Evolutionary conservation across 2,797 vertebrate species (phyloP).

Genomic region (Cirrhinus mrigala): DNA sequence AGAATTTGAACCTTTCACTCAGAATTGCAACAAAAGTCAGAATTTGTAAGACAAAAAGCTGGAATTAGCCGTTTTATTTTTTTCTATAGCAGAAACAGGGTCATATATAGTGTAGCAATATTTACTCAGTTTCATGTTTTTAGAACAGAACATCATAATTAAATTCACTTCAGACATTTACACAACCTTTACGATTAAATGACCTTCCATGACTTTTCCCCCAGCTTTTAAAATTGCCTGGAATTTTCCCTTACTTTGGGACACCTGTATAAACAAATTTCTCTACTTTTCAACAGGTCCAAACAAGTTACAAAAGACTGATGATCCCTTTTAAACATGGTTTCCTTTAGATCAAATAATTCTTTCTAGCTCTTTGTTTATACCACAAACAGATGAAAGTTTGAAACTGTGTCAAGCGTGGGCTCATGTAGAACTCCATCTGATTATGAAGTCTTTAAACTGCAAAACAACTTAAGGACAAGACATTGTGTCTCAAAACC

Average conservation of each 20-base stretch:
- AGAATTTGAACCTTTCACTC: neutral
- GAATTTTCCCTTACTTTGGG: neutral
- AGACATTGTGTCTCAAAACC: neutral
- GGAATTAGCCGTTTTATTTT: neutral
- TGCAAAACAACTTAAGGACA: neutral
- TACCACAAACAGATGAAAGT: conserved; percentile 19
- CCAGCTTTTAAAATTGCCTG: neutral
- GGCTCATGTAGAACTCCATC: neutral
- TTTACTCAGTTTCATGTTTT: neutral
- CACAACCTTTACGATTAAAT: neutral
- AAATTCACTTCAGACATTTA: neutral
- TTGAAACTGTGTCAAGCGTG: neutral
- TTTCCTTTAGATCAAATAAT: conserved; percentile 3
- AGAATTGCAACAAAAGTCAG: neutral
- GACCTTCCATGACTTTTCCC: neutral
- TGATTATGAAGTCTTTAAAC: conserved; percentile 7
- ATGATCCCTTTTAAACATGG: neutral
- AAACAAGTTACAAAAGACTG: neutral
- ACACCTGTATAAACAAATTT: neutral
- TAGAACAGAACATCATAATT: neutral
- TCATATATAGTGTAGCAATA: too few relatives aligned
- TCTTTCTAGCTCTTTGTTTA: neutral
- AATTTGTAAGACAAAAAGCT: neutral
- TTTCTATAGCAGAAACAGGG: too few relatives aligned
- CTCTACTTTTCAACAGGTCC: neutral